Evolutionary conservation across 2,113 vertebrate species (phyloP).

Genomic region (Mirounga angustirostris): DNA sequence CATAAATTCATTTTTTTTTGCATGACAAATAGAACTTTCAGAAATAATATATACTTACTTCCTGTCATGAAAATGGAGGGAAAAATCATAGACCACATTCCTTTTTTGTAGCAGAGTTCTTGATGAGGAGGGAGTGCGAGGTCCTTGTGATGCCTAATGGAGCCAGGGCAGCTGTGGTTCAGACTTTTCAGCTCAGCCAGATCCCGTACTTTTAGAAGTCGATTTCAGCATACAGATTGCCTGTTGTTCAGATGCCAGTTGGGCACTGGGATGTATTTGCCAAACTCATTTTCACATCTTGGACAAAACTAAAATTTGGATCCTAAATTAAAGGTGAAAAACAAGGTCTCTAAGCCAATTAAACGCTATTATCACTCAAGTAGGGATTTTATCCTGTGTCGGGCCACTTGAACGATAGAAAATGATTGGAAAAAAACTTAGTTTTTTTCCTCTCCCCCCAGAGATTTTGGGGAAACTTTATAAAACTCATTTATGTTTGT

Average conservation of each 20-base stretch:
- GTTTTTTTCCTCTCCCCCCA: fast-evolving
- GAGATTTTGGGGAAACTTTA: not conserved
- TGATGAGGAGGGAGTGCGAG: fast-evolving
- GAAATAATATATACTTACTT: not conserved
- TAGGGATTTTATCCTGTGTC: not conserved
- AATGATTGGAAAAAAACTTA: not conserved
- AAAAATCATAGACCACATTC: not conserved
- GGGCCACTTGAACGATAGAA: not conserved
- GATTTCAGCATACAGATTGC: slow-evolving; percentile 8
- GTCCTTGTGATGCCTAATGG: fast-evolving
- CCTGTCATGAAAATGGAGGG: not conserved
- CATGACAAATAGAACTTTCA: slow-evolving; percentile 1
- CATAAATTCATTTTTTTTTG: not conserved
- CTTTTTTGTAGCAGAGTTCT: not conserved
- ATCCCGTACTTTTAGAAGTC: not conserved
- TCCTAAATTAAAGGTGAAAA: slow-evolving; percentile 35
- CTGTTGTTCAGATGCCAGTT: not conserved
- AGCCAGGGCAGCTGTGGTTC: not conserved
- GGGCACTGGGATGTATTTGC: not conserved
- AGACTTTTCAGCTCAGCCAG: not conserved
- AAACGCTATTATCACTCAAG: not conserved
- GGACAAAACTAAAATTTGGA: slow-evolving; percentile 45
- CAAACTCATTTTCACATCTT: slow-evolving; percentile 21
- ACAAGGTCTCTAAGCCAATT: not conserved
- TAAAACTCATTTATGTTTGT: not conserved